phyloP scores from a whole-genome alignment of 2,888 invertebrate species.

The Oscheius sp. region DNA sequence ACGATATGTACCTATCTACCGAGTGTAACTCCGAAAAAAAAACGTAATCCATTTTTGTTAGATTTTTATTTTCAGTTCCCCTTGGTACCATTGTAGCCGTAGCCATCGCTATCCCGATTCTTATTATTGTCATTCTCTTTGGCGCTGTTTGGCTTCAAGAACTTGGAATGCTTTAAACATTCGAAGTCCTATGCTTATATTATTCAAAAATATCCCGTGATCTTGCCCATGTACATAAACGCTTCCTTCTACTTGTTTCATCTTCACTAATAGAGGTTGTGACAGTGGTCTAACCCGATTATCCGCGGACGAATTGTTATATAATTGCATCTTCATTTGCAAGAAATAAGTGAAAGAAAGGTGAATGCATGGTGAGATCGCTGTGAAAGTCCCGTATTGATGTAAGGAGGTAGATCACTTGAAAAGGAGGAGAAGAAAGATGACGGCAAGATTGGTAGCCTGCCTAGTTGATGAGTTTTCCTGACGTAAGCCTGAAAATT shows the following conservation, averaged over 20 bases:
- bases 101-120: constrained; percentile 59
- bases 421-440: constrained; percentile 1
- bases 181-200: background rate
- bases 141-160: constrained; percentile 67
- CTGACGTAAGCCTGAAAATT: constrained; percentile 8
- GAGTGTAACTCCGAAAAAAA: constrained; percentile 36
- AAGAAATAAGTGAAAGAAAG: constrained; percentile 6
- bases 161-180: constrained; percentile 47
- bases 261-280: background rate
- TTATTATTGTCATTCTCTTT: constrained; percentile 61
- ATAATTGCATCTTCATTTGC: background rate
- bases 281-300: too few species aligned
- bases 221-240: background rate
- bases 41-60: background rate
- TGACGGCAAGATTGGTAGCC: too few species aligned
- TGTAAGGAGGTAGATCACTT: constrained; percentile 8
- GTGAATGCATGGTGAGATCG: background rate
- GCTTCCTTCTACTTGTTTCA: background rate
- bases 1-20: constrained; percentile 41
- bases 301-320: background rate
- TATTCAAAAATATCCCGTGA: background rate
- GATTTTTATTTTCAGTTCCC: constrained; percentile 49
- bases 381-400: constrained; percentile 10
- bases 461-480: background rate
- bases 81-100: constrained; percentile 56